A percentile compares a stretch with the other conserved stretches of the same genome.
These are phyloP conservation scores for Fistularia commersonii DNA, from an alignment of 2,797 vertebrate species.

Conservation along the genomic window DNA sequence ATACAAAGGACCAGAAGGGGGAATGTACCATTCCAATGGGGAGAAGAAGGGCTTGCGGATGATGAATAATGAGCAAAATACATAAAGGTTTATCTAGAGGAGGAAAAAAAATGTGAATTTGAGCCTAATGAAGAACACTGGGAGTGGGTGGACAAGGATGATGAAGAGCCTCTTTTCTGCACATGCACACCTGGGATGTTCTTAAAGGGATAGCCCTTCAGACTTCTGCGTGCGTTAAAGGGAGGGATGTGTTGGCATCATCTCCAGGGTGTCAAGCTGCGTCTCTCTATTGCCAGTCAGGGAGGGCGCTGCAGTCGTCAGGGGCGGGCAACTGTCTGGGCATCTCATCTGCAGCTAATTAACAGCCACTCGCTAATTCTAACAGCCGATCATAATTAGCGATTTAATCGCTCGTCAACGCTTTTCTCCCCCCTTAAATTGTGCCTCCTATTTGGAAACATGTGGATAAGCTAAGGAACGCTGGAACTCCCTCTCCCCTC, in stretches of 20 bases:
- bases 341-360: constrained; percentile 76
- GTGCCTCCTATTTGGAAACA: constrained; percentile 69
- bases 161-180: constrained; percentile 63
- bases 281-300: constrained; percentile 65
- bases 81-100: constrained; percentile 41
- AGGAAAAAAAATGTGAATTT: constrained; percentile 37
- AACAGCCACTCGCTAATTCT: constrained; percentile 76
- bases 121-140: constrained; percentile 60
- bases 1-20: constrained; percentile 13
- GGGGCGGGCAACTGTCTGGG: constrained; percentile 73
- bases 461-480: constrained; percentile 71
- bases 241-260: constrained; percentile 67
- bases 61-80: constrained; percentile 48
- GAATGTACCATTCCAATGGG: constrained; percentile 34
- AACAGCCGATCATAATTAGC: constrained; percentile 79
- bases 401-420: constrained; percentile 77
- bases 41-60: constrained; percentile 26
- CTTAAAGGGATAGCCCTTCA: constrained; percentile 71
- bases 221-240: constrained; percentile 49
- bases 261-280: constrained; percentile 62
- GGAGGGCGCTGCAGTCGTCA: constrained; percentile 58
- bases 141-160: constrained; percentile 62
- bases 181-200: constrained; percentile 69
- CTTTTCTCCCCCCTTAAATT: constrained; percentile 63
- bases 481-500: constrained; percentile 49